These are phyloP conservation scores for Calameuta pallipes DNA, from an alignment of 2,888 invertebrate species.

Conservation along the genomic window DNA sequence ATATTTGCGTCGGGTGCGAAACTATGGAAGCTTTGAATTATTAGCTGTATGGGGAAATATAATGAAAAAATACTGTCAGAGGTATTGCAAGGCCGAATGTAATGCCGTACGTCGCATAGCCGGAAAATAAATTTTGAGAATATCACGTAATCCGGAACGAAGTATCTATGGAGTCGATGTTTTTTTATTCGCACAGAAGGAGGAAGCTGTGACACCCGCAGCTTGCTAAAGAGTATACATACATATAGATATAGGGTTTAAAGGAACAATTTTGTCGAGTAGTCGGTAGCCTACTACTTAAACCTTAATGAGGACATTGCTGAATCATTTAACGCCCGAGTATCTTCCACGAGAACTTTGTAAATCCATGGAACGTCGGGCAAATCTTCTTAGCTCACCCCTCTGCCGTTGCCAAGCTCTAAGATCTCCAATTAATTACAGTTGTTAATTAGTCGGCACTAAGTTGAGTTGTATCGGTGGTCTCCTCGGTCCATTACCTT, in stretches of 20 bases:
- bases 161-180: neutral
- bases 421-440: conserved; percentile 41
- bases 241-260: neutral
- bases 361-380: conserved; percentile 18
- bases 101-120: neutral
- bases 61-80: conserved; percentile 43
- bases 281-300: neutral
- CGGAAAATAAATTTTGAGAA: neutral
- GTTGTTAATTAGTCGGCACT: conserved; percentile 40
- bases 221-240: neutral
- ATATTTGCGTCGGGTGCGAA: conserved; percentile 37
- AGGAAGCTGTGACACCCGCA: neutral
- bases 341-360: conserved; percentile 21
- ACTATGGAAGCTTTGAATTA: conserved; percentile 38
- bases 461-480: conserved; percentile 39
- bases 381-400: conserved; percentile 17
- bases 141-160: neutral
- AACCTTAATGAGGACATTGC: neutral
- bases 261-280: neutral
- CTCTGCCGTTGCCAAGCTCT: conserved; percentile 20
- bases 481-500: conserved; percentile 27
- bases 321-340: conserved; percentile 17
- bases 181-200: neutral
- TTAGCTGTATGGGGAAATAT: conserved; percentile 38
- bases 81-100: conserved; percentile 29